These are phyloP conservation scores for Dendroctonus ponderosae DNA, from an alignment of 1,140 invertebrate genomes.

Conservation along the genomic window DNA sequence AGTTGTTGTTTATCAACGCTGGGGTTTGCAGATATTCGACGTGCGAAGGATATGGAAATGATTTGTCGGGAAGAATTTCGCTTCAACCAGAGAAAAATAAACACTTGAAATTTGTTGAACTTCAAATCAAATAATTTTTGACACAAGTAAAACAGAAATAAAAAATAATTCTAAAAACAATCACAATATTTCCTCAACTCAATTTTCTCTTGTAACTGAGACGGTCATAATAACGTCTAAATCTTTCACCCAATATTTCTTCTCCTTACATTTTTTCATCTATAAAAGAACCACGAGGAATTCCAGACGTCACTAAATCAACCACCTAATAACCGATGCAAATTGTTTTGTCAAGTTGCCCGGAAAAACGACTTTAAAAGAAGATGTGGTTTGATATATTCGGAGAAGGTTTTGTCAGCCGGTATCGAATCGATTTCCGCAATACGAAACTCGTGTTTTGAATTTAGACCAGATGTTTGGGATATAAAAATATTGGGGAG, in stretches of 20 bases:
- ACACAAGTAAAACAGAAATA: too few relatives aligned
- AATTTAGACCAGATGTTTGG: constrained; percentile 23
- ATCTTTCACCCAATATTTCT: neutral
- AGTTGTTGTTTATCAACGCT: constrained; percentile 5
- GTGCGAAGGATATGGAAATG: neutral
- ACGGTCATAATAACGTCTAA: neutral
- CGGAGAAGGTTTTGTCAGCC: constrained; percentile 22
- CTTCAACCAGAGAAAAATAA: neutral
- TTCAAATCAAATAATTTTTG: too few relatives aligned
- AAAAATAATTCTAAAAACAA: too few relatives aligned
- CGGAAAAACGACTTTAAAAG: constrained; percentile 29
- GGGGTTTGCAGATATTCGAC: constrained; percentile 4
- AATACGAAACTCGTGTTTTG: constrained; percentile 23
- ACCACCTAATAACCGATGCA: constrained; percentile 26
- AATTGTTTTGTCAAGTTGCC: constrained; percentile 28
- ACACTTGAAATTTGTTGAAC: neutral
- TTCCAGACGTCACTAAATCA: constrained; percentile 23
- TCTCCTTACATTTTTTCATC: neutral
- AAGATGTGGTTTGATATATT: constrained; percentile 29
- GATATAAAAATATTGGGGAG: constrained; percentile 20
- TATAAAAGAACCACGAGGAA: neutral
- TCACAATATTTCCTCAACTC: too few relatives aligned
- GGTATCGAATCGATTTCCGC: constrained; percentile 23
- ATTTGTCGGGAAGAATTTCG: neutral
- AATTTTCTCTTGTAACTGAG: too few relatives aligned